phyloP scores from a whole-genome alignment of 1,140 invertebrate species.

The Panulirus ornatus region DNA sequence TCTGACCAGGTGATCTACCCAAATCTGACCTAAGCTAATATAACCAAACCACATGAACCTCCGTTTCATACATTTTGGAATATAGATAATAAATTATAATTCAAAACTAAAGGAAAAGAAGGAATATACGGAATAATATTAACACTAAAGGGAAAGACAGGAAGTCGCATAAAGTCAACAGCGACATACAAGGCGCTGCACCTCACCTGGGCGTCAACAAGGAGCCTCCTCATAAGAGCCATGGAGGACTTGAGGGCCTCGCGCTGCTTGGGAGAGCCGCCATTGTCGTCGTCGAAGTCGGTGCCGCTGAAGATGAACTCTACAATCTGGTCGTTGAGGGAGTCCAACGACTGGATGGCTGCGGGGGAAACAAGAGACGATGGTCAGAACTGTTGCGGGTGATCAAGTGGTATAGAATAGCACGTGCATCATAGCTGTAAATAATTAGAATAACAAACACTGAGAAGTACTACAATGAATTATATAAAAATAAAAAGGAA shows the following conservation, averaged over 20 bases:
- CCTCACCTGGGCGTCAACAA: slow-evolving; percentile 62
- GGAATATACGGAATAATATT: neutral
- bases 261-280: slow-evolving; percentile 58
- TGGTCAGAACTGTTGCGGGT: neutral
- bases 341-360: slow-evolving; percentile 66
- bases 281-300: slow-evolving; percentile 49
- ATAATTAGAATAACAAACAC: no score
- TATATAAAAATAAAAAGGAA: no score
- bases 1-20: no score
- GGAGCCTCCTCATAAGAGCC: slow-evolving; percentile 63
- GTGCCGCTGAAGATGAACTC: slow-evolving; percentile 61
- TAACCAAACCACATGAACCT: no score
- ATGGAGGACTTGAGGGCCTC: slow-evolving; percentile 68
- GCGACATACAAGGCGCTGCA: no score
- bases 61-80: no score
- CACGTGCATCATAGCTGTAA: no score
- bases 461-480: no score
- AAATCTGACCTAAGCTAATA: no score
- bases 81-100: no score
- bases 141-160: neutral
- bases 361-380: slow-evolving; percentile 4
- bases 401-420: neutral
- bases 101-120: neutral
- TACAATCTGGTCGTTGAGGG: slow-evolving; percentile 65
- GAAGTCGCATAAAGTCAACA: neutral